A percentile compares a stretch with the other conserved stretches of the same genome.
These are phyloP conservation scores for Tiaroga cobitis DNA, from an alignment of 2,797 vertebrate species.

Conservation along the genomic window DNA sequence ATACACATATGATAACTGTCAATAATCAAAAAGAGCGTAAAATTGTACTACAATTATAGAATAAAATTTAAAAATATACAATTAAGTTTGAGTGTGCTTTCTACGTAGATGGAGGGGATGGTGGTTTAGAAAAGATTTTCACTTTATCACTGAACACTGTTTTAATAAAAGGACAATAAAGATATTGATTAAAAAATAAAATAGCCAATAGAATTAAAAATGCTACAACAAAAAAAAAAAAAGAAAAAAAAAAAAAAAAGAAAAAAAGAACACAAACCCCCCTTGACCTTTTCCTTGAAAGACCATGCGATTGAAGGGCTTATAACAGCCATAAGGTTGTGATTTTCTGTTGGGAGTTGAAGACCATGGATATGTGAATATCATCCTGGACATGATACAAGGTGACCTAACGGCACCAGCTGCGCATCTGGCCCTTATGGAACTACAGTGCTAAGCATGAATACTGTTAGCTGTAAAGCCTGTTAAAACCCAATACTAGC, in stretches of 20 bases:
- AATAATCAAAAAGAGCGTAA: background rate
- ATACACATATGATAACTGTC: background rate
- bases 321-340: constrained; percentile 12
- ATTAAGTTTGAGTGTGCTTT: background rate
- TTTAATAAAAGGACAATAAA: background rate
- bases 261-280: background rate
- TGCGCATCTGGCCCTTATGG: background rate
- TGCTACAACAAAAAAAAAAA: background rate
- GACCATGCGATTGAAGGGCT: background rate
- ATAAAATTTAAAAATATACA: background rate
- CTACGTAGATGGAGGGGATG: background rate
- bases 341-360: constrained; percentile 21
- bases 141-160: background rate
- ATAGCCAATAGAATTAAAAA: background rate
- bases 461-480: constrained; percentile 12
- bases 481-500: background rate
- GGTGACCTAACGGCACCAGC: constrained; percentile 27
- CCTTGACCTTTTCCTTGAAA: constrained; percentile 7
- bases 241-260: background rate
- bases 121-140: background rate
- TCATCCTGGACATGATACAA: constrained; percentile 22
- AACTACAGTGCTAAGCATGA: background rate
- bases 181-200: background rate
- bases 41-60: background rate
- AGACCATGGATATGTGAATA: constrained; percentile 18